These are phyloP conservation scores for Paguma larvata DNA, from an alignment of 2,797 vertebrate species.

Conservation along the genomic window DNA sequence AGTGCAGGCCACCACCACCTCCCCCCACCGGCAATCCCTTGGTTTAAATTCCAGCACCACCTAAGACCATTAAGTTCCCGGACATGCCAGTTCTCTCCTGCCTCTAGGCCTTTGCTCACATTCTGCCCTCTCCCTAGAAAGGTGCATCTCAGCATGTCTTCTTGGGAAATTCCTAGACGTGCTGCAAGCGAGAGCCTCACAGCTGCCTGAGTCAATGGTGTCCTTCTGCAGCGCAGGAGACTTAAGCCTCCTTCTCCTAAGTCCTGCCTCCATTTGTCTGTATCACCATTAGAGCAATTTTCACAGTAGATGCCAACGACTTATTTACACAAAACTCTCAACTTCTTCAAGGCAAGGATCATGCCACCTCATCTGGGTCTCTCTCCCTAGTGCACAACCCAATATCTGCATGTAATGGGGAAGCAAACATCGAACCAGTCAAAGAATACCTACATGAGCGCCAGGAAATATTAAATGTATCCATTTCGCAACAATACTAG, in stretches of 20 bases:
- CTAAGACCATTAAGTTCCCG: background rate
- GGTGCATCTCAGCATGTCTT: background rate
- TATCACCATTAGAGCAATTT: background rate
- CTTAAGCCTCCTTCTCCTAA: background rate
- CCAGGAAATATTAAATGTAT: background rate
- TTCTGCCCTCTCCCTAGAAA: background rate
- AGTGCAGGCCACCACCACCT: background rate
- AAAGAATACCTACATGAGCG: background rate
- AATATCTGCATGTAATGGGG: background rate
- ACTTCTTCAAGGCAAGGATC: background rate
- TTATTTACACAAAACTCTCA: background rate
- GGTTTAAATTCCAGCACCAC: background rate
- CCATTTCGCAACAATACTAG: background rate
- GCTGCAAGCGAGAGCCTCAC: background rate
- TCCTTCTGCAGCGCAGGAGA: background rate
- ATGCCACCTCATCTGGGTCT: background rate
- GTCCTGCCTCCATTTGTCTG: background rate
- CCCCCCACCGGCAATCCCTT: background rate
- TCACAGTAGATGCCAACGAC: background rate
- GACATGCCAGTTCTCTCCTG: background rate
- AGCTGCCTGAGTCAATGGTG: background rate
- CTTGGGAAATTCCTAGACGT: background rate
- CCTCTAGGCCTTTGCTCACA: background rate
- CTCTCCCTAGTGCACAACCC: background rate
- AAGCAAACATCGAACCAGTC: background rate